Percentiles rank a stretch among this genome's conserved stretches.
These are phyloP conservation scores for Tupaia tana DNA, from an alignment of 2,113 vertebrate genomes.

Conservation along the genomic window DNA sequence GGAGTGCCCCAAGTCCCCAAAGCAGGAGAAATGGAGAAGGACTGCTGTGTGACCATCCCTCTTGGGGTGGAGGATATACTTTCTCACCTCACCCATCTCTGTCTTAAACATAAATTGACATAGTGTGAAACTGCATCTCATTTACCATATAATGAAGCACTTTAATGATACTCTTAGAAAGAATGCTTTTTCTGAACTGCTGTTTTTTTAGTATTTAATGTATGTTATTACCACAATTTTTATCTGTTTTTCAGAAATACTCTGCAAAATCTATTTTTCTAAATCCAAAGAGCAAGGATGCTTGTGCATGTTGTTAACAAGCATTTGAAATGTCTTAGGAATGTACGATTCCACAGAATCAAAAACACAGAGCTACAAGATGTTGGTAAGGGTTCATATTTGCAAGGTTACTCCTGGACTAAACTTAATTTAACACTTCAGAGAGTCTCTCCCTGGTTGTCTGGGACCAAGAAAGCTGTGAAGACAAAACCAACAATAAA, in stretches of 20 bases:
- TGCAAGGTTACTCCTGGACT: background rate
- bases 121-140: conserved; percentile 40
- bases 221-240: conserved; percentile 56
- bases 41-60: no score
- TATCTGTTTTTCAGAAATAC: conserved; percentile 57
- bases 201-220: conserved; percentile 66
- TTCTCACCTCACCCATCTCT: no score
- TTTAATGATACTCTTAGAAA: conserved; percentile 59
- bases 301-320: background rate
- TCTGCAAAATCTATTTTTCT: conserved; percentile 54
- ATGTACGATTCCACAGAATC: background rate
- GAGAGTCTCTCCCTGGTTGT: background rate
- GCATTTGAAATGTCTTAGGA: conserved; percentile 35
- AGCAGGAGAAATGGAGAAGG: no score
- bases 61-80: no score
- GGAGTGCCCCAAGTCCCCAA: no score
- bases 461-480: background rate
- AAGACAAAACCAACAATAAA: conserved; percentile 13
- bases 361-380: background rate
- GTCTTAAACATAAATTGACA: conserved; percentile 56
- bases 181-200: conserved; percentile 45
- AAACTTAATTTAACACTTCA: background rate
- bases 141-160: conserved; percentile 62
- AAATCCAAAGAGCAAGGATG: background rate
- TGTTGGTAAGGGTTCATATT: background rate